These are phyloP conservation scores for Eupithecia vulgata DNA, from an alignment of 2,888 invertebrate species.

Conservation along the genomic window DNA sequence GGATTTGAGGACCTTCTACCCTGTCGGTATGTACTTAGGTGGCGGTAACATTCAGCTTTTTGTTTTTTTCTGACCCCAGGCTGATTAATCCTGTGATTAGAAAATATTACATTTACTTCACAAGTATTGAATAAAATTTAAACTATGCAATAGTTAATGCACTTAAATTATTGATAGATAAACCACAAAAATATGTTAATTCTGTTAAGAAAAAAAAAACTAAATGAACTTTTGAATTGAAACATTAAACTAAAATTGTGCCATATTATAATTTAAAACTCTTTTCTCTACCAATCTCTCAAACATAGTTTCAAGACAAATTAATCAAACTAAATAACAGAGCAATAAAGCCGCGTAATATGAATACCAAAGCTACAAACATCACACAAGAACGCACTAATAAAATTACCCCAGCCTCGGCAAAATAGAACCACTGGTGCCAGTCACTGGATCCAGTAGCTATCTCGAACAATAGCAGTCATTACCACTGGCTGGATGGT, in stretches of 20 bases:
- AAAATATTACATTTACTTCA: not conserved
- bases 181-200: not conserved
- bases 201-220: not conserved
- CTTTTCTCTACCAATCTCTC: too few relatives aligned
- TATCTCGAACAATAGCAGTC: constrained; percentile 64
- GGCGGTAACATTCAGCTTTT: constrained; percentile 31
- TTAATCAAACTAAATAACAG: constrained; percentile 4
- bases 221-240: not conserved
- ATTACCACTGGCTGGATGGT: constrained; percentile 58
- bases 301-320: not conserved
- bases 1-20: constrained; percentile 50
- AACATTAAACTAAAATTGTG: not conserved
- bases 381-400: constrained; percentile 19
- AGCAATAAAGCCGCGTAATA: constrained; percentile 11
- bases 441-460: constrained; percentile 27
- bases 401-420: constrained; percentile 23
- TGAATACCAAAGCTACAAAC: constrained; percentile 28
- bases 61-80: constrained; percentile 30
- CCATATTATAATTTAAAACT: not conserved
- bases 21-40: constrained; percentile 37
- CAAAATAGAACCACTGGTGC: constrained; percentile 13
- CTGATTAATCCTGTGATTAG: constrained; percentile 29
- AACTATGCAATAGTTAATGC: too few relatives aligned
- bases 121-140: too few relatives aligned
- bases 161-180: too few relatives aligned